Conservation (phyloP, 92 coral and sea anemone species). For the Micromussa lordhowensis region DNA sequence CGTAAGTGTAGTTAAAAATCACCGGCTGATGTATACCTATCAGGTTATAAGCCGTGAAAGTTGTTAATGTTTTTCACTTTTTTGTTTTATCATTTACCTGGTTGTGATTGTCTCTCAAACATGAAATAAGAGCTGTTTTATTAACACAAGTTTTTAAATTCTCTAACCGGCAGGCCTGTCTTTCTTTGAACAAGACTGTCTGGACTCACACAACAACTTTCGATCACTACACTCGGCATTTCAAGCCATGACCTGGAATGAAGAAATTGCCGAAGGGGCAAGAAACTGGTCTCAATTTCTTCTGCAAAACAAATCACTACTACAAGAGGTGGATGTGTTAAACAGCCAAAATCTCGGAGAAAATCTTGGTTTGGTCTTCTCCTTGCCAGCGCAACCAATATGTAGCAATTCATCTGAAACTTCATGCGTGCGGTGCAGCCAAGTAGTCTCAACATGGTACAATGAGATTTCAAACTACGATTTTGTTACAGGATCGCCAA, state of each 20-base stretch:
- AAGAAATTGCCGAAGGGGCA: slow-evolving; percentile 38
- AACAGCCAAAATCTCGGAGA: slow-evolving; percentile 45
- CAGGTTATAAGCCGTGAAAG: no score
- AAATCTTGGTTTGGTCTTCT: slow-evolving; percentile 23
- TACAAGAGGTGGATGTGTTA: slow-evolving; percentile 22
- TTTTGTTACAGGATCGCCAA: slow-evolving; percentile 33
- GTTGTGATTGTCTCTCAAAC: neutral
- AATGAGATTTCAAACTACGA: slow-evolving; percentile 50
- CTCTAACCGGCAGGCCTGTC: slow-evolving; percentile 4
- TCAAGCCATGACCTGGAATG: slow-evolving; percentile 8
- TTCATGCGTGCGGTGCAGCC: slow-evolving; percentile 36
- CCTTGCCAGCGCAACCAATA: slow-evolving; percentile 10
- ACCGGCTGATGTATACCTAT: no score
- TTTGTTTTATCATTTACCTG: neutral
- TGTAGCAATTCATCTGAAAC: slow-evolving; percentile 25
- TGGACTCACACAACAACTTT: slow-evolving; percentile 45
- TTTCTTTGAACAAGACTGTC: slow-evolving; percentile 52
- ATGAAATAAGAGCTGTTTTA: neutral
- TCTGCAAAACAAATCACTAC: slow-evolving; percentile 1
- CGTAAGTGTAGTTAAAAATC: no score
- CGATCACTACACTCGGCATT: slow-evolving; percentile 38
- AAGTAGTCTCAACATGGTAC: slow-evolving; percentile 44
- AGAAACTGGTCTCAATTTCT: slow-evolving; percentile 50
- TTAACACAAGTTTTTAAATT: neutral
- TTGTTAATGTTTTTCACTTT: no score